phyloP scores from a whole-genome alignment of 37 sponge, comb jelly and placozoan species.

The Aphrocallistes beatrix region DNA sequence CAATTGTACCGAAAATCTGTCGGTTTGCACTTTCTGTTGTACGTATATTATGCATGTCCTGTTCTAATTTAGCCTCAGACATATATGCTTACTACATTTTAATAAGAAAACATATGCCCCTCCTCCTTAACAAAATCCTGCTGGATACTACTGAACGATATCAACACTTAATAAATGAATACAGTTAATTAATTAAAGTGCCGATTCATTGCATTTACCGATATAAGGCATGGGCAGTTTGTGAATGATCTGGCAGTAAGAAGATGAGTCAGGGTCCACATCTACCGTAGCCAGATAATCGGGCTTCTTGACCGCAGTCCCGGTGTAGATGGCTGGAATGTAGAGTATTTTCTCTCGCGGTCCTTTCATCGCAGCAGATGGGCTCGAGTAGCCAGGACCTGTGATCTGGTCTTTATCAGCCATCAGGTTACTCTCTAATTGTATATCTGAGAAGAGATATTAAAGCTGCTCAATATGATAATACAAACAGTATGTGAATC shows the following conservation, averaged over 20 bases:
- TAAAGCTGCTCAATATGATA: no score
- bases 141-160: no score
- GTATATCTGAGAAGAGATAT: background rate
- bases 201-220: background rate
- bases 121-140: no score
- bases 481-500: no score
- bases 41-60: no score
- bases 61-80: no score
- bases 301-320: slow-evolving; percentile 47
- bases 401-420: background rate
- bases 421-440: background rate
- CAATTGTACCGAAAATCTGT: no score
- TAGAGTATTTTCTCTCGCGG: slow-evolving; percentile 75
- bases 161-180: no score
- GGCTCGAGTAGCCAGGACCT: slow-evolving; percentile 67
- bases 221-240: slow-evolving; percentile 44
- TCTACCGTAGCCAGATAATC: slow-evolving; percentile 79
- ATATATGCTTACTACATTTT: no score
- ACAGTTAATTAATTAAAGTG: no score
- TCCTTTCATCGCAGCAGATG: slow-evolving; percentile 66
- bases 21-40: no score
- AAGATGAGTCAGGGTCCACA: slow-evolving; percentile 55
- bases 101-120: no score
- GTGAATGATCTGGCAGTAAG: slow-evolving; percentile 70
- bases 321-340: slow-evolving; percentile 64